Evolutionary conservation across 2,888 invertebrate species (phyloP).

Genomic region (Campaea margaritaria): DNA sequence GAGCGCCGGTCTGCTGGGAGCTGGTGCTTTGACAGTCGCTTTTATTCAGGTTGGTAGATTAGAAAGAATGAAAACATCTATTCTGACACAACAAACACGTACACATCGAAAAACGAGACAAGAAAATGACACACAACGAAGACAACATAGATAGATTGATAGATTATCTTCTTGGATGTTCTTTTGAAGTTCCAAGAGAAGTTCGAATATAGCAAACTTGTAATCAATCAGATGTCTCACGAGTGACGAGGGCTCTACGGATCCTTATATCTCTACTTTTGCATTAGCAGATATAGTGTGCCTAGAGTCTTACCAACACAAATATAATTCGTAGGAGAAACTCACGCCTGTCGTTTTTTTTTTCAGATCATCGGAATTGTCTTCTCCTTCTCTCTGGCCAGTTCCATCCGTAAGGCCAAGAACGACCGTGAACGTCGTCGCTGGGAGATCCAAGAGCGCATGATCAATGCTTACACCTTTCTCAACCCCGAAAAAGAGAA

Average conservation of each 20-base stretch:
- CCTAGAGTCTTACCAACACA: no score
- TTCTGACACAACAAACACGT: no score
- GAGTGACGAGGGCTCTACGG: no score
- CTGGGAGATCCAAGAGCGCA: conserved; percentile 88
- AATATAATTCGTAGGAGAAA: no score
- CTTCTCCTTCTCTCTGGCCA: conserved; percentile 95
- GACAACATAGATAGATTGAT: no score
- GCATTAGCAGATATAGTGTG: no score
- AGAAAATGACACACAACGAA: no score
- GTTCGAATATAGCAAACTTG: neutral
- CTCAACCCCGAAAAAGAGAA: conserved; percentile 73
- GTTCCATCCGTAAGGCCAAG: conserved; percentile 92
- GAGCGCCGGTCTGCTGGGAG: conserved; percentile 89
- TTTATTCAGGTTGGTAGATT: conserved; percentile 89
- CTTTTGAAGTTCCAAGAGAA: conserved; percentile 9
- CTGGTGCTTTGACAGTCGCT: conserved; percentile 91
- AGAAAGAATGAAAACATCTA: no score
- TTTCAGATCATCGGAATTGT: conserved; percentile 93
- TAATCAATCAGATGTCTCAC: neutral
- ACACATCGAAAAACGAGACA: no score
- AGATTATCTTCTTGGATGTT: no score
- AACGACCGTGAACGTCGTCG: conserved; percentile 89
- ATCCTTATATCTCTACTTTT: no score
- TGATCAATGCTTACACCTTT: conserved; percentile 81
- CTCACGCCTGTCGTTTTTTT: conserved; percentile 15